These are phyloP conservation scores for Heterocephalus glaber DNA, from an alignment of 2,113 vertebrate genomes.

Conservation along the genomic window DNA sequence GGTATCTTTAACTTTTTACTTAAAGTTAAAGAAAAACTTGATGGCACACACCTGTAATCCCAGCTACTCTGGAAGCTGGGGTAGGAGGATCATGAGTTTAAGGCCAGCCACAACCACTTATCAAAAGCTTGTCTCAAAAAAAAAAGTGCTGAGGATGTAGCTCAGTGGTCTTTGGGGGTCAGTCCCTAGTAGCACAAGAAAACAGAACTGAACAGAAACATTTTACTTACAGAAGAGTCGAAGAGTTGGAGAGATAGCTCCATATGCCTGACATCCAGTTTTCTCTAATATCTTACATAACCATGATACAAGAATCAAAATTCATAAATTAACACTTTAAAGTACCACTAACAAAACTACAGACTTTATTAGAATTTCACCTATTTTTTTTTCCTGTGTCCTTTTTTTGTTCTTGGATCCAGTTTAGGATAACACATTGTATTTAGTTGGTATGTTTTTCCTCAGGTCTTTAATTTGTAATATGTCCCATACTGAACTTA, in stretches of 20 bases:
- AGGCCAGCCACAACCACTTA: not conserved
- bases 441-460: not conserved
- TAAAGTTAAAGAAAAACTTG: not conserved
- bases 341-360: not conserved
- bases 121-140: not conserved
- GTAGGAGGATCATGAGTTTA: not conserved
- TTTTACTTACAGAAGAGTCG: not conserved
- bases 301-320: not conserved
- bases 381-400: not conserved
- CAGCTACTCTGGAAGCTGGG: not conserved
- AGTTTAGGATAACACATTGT: not conserved
- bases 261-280: not conserved
- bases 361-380: not conserved
- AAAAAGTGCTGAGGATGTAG: not conserved
- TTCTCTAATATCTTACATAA: not conserved
- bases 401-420: not conserved
- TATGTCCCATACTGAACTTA: not conserved
- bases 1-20: not conserved
- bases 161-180: not conserved
- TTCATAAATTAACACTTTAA: not conserved
- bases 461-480: conserved; percentile 5
- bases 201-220: not conserved
- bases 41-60: not conserved
- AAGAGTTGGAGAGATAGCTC: not conserved
- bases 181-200: not conserved